Evolutionary conservation across 2,113 vertebrate genomes (phyloP).

Genomic region (Telmatochromis brichardi): DNA sequence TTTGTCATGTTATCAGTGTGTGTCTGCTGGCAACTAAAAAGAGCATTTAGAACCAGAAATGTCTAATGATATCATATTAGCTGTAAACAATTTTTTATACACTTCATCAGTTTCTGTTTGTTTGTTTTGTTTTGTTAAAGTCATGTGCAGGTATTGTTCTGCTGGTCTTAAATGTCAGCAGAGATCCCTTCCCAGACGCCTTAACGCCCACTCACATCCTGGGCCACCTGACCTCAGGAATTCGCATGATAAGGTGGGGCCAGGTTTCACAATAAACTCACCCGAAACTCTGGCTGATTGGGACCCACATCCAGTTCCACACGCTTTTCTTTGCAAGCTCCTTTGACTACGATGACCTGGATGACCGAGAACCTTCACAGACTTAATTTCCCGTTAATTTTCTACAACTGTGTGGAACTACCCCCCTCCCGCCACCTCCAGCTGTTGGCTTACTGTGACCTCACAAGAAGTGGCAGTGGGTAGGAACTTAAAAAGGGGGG

Average conservation of each 20-base stretch:
- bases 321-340: no score
- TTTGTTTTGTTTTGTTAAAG: background rate
- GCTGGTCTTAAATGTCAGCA: background rate
- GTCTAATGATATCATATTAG: background rate
- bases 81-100: background rate
- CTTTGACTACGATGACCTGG: no score
- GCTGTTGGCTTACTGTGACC: constrained; percentile 7
- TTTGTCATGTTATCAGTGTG: background rate
- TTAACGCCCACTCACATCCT: no score
- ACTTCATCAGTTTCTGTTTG: background rate
- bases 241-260: no score
- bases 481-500: background rate
- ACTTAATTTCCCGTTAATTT: background rate
- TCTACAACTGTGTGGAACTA: background rate
- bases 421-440: background rate
- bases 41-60: background rate
- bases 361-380: no score
- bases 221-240: no score
- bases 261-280: no score
- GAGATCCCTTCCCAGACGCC: background rate
- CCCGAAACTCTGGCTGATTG: no score
- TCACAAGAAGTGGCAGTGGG: background rate
- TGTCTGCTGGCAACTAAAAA: background rate
- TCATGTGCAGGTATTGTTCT: background rate
- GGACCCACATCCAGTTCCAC: no score